Evolutionary conservation across 2,113 vertebrate species (phyloP), one percentile per base, ranked within the genome.

Genomic region (Gymnocephalus cernua): DNA sequence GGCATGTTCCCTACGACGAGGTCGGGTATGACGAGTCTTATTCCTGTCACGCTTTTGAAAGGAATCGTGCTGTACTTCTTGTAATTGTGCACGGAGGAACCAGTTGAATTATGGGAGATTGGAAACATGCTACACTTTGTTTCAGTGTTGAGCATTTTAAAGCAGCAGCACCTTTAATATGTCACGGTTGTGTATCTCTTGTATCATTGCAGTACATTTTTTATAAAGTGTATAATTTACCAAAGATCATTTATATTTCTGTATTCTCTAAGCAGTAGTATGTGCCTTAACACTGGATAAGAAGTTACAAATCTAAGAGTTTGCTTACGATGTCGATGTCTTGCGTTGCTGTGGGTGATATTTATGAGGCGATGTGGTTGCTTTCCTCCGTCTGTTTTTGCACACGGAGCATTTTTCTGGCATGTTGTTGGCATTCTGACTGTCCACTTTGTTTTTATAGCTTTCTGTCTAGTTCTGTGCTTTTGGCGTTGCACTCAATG

Each of bases 201-300:
- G 48, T 70, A 1, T 64, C 21, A 25, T 54, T 56, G 38, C 75
- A 79, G 80, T 84, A 74, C 64, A 69, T 85, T 78, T 41, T 78
- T 89, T 85, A 32, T 83, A 67, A 77, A 80, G 50, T 66, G 54
- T 74, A 53, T 77, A 74, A 79, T 87, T 57, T 84, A 86, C 89
- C 90, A 90, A 91, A 91, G 71, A 71, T 82, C 83, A 74, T 88
- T 65, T 88, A 75, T 88, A 74, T 80, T 61, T 75, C 77, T 82
- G 56, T 79, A 29, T 87, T 85, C 84, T 86, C 58, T 56, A 82
- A 88, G 81, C 74, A 86, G 77, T 65, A 77, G 48, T 68, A 79
- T 70, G 89, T 93, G 92, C 93, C 91, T 94, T 91, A 93, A 95
- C 95, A 96, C 95, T 96, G 95, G 95, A 96, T 80, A 85, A 86